Evolutionary conservation across 2,797 vertebrate genomes (phyloP).

Genomic region (Morus bassanus): DNA sequence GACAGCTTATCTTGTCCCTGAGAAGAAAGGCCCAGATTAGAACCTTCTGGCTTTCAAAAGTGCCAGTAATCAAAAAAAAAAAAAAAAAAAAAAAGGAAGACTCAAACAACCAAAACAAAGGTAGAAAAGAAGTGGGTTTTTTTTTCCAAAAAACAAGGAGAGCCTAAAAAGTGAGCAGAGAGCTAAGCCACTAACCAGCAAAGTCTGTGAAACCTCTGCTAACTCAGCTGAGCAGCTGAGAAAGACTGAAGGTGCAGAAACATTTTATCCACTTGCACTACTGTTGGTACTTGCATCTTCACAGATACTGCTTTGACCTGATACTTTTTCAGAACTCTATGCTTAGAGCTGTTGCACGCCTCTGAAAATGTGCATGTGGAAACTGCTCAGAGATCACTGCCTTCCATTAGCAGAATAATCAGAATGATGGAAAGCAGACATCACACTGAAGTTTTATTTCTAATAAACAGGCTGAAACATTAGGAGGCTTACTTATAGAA

Average conservation of each 20-base stretch:
- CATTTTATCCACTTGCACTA: too few relatives aligned
- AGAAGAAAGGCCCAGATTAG: not conserved
- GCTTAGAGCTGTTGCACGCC: not conserved
- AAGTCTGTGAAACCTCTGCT: not conserved
- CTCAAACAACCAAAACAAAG: not conserved
- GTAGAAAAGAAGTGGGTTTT: not conserved
- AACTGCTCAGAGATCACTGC: not conserved
- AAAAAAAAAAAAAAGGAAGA: not conserved
- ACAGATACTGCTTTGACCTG: not conserved
- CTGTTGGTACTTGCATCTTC: not conserved
- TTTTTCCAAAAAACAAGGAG: not conserved
- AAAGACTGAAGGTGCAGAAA: not conserved
- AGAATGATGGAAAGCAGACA: not conserved
- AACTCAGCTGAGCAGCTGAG: not conserved
- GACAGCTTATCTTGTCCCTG: not conserved
- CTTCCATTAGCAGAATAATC: not conserved
- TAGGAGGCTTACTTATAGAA: not conserved
- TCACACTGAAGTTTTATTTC: not conserved
- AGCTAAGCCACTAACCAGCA: not conserved
- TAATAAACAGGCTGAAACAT: not conserved
- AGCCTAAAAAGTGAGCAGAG: not conserved
- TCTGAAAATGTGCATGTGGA: not conserved
- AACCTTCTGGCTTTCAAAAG: not conserved
- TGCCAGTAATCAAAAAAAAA: not conserved
- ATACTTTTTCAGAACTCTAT: not conserved